Evolutionary conservation across 92 coral and sea anemone species (phyloP), one percentile per base, ranked within the genome.

Genomic region (Meandrina meandrites): DNA sequence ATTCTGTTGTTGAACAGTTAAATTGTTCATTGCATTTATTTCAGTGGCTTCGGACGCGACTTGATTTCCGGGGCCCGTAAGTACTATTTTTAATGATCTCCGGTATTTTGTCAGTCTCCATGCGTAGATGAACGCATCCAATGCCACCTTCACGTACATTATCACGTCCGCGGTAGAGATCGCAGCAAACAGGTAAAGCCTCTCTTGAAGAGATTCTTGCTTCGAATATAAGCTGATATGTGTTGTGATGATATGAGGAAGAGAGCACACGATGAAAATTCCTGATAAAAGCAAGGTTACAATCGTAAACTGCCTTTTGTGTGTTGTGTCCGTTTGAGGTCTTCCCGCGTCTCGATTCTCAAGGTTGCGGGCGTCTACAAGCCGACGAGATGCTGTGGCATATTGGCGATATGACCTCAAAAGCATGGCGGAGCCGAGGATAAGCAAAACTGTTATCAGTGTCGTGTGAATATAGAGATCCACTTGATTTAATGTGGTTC

Each of bases 121-220:
- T 3, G 98, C 95, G 82, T 94, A 94, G 83, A 94, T 92, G 68
- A 92, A 94, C 9, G 91, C 95, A 45, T 94, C 95, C 34, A 92
- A 84, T 18, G 93, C 90, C 8, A 94, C 95, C 78, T 94, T 94
- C 8, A 94, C 40, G 66, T 90, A 90, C 85, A 94, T 58, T 84
- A 92, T 67, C 80, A 88, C 69, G 67, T 94, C 98, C 24, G 89
- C 88, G 32, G 92, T 74, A 16, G 86, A 76, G 68, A 92, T 80
- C 2, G 83, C 92, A 30, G 91, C 85, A 18, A 50, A 34, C 6
- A 90, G 6, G 45, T 83, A 71, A 42, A 84, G 51, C 24, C 69
- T 30, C 22, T 66, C 84, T 50, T 90, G 88, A 27, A 24, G 50
- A 0, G 88, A 68, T 22, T 90, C 81, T 40, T 51, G 90, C 42